Evolutionary conservation across 2,888 invertebrate species (phyloP), one percentile per base, ranked within the genome.

Genomic region (Xestia rhomboidea): DNA sequence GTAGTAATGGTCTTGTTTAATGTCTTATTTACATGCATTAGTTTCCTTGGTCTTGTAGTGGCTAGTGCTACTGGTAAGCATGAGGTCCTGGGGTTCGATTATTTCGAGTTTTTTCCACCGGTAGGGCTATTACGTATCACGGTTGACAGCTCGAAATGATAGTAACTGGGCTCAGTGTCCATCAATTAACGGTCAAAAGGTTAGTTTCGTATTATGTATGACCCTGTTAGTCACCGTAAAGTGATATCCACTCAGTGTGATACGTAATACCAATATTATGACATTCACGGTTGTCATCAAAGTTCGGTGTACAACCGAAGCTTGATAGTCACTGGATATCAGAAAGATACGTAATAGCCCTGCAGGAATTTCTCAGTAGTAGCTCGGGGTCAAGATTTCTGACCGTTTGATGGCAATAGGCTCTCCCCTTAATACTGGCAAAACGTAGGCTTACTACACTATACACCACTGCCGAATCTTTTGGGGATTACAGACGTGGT

Each of bases 1-100:
- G 78, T 74, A 66, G 78, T 75, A 78, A 81, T 73, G 63, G 72
- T 69, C 54, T 77, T 63, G 49, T 75, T 63, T 66, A 74, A 69
- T 78, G 67, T 74, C 69, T 70, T 70, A 76, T 81, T 76, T 71
- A 70, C 44, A n/a, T n/a, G n/a, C n/a, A 64, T 60, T 57, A 38
- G 68, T 57, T 51, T 64, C 41, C 8, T 41, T 41, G 64, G 64
- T 41, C 1, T 64, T 1, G 41, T 24, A 0, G n/a, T 41, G 15
- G 5, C 7, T 41, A 41, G 41, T 1, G 10, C 15, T 57, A 15
- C 15, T 57, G 27, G 27, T 27, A 8, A 63, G n/a, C 5, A 8
- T 1, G n/a, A 41, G 7, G 38, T 57, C 27, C 4, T 64, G 0
- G 1, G 7, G n/a, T 64, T n/a, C 3, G n/a, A 41, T n/a, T n/a